A percentile compares a stretch with the other conserved stretches of the same genome.
These are phyloP conservation scores for Allacma fusca DNA, from an alignment of 2,888 invertebrate genomes.

Conservation along the genomic window DNA sequence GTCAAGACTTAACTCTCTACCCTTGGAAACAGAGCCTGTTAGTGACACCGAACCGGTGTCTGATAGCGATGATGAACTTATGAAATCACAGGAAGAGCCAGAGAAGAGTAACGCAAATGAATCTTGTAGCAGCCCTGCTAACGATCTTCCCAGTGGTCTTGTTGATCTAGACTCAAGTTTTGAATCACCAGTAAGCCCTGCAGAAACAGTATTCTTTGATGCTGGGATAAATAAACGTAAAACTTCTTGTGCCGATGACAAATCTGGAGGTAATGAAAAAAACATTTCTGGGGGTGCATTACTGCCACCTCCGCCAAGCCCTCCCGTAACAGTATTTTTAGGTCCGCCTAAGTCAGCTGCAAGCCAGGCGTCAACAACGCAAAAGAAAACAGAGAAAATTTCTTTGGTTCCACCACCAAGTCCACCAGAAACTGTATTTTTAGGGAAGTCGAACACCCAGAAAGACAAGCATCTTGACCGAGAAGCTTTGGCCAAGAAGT, in stretches of 20 bases:
- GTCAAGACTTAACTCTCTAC: too few species aligned
- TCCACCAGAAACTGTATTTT: not conserved
- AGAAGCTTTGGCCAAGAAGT: not conserved
- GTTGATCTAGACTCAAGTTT: not conserved
- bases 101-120: not conserved
- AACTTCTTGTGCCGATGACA: not conserved
- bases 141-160: not conserved
- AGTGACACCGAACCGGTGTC: not conserved
- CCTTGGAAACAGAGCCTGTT: not conserved
- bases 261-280: not conserved
- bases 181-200: not conserved
- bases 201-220: conserved; percentile 1
- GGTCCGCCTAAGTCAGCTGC: not conserved
- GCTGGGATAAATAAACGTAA: not conserved
- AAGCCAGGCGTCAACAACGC: not conserved
- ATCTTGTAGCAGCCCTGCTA: not conserved
- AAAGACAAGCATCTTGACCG: not conserved
- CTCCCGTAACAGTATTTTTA: not conserved
- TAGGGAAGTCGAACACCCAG: not conserved
- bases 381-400: not conserved
- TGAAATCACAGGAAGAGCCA: not conserved
- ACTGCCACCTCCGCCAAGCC: not conserved
- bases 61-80: not conserved
- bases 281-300: not conserved
- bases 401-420: not conserved